These are phyloP conservation scores for Xylota sylvarum DNA, from an alignment of 2,888 invertebrate species.

Conservation along the genomic window DNA sequence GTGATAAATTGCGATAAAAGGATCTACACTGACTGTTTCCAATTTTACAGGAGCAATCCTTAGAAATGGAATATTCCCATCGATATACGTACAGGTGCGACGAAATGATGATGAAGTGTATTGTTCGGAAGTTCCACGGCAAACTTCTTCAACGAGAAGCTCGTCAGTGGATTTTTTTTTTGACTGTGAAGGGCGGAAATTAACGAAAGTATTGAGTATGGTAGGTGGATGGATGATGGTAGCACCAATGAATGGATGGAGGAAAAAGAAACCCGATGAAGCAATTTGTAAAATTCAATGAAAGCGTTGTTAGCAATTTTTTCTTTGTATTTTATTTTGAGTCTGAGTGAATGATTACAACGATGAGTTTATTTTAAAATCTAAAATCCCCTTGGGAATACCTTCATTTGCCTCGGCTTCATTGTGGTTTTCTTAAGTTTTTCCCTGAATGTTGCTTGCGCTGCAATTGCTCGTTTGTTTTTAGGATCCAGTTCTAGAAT, in stretches of 20 bases:
- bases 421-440: conserved; percentile 67
- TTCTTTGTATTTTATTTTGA: conserved; percentile 12
- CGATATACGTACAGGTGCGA: conserved; percentile 37
- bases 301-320: conserved; percentile 6
- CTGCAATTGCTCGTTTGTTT: conserved; percentile 77
- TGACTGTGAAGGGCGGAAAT: conserved; percentile 31
- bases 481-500: conserved; percentile 79
- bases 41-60: conserved; percentile 76
- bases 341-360: conserved; percentile 39
- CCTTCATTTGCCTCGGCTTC: conserved; percentile 36
- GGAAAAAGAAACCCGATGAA: neutral
- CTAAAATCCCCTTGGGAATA: conserved; percentile 12
- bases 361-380: neutral
- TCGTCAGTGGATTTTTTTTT: conserved; percentile 79
- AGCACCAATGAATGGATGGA: neutral
- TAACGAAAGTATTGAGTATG: neutral
- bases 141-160: conserved; percentile 79
- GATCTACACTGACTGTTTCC: conserved; percentile 80
- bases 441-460: conserved; percentile 78
- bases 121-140: conserved; percentile 78
- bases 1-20: conserved; percentile 80
- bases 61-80: conserved; percentile 42
- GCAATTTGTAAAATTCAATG: conserved; percentile 22
- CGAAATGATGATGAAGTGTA: conserved; percentile 35
- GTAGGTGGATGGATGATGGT: neutral